phyloP scores from a whole-genome alignment of 2,888 invertebrate genomes.

The Rotaria sp. region DNA sequence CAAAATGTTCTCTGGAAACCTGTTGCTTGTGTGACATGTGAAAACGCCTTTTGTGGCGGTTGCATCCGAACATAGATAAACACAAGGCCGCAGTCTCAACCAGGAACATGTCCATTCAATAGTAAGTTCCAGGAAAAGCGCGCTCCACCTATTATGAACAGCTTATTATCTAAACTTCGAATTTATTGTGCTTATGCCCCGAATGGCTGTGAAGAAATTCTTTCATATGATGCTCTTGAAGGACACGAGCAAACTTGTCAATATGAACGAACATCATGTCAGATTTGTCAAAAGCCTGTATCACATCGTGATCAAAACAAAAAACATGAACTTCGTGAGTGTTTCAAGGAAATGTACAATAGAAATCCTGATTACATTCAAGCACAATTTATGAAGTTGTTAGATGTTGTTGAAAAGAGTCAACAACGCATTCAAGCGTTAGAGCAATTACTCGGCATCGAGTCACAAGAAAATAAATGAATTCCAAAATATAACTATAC shows the following conservation, averaged over 20 bases:
- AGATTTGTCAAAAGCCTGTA: background rate
- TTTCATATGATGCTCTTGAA: background rate
- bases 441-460: background rate
- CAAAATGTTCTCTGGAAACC: background rate
- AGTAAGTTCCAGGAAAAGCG: background rate
- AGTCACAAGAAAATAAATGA: too few relatives aligned
- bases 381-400: background rate
- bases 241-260: background rate
- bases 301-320: background rate
- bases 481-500: too few relatives aligned
- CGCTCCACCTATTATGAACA: background rate
- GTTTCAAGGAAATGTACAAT: background rate
- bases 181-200: background rate
- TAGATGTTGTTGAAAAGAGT: background rate
- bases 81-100: background rate
- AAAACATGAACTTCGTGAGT: background rate
- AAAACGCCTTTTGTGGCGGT: background rate
- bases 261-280: background rate
- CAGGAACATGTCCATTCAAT: background rate
- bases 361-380: background rate
- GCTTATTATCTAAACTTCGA: background rate
- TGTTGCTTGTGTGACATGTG: background rate
- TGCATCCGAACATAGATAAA: background rate
- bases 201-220: background rate
- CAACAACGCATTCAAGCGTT: background rate